Conservation (phyloP, 2,797 vertebrate species). For the Hippoglossus hippoglossus region DNA sequence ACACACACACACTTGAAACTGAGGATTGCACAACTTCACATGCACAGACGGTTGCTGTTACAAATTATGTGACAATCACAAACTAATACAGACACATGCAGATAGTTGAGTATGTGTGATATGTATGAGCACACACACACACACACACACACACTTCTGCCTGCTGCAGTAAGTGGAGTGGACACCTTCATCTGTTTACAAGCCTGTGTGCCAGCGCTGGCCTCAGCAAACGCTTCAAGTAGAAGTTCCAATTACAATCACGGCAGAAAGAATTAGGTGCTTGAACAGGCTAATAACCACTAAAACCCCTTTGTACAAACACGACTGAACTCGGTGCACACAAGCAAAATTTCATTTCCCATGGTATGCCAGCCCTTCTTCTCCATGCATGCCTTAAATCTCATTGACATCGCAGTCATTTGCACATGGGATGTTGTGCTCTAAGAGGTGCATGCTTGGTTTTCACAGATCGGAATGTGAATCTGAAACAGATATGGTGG, state of each 20-base stretch:
- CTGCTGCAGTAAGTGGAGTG: constrained; percentile 28
- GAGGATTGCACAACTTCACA: constrained; percentile 29
- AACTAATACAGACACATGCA: constrained; percentile 49
- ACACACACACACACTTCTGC: constrained; percentile 1
- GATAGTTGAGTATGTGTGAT: constrained; percentile 34
- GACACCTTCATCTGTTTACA: constrained; percentile 58
- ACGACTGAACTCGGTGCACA: constrained; percentile 20
- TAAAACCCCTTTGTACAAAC: constrained; percentile 43
- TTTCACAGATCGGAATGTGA: constrained; percentile 31
- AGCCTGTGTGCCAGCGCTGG: constrained; percentile 23
- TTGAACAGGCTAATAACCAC: constrained; percentile 54
- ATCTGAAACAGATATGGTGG: constrained; percentile 29
- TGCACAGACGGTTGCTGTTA: constrained; percentile 43
- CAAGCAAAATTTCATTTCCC: constrained; percentile 50
- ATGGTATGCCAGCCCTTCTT: constrained; percentile 37
- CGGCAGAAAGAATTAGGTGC: constrained; percentile 48
- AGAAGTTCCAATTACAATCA: constrained; percentile 60
- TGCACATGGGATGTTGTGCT: constrained; percentile 28
- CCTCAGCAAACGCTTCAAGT: constrained; percentile 56
- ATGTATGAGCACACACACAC: constrained; percentile 8
- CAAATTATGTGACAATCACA: constrained; percentile 53
- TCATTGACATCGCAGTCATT: constrained; percentile 59
- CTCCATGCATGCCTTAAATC: constrained; percentile 46
- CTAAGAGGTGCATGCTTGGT: constrained; percentile 31
- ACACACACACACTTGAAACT: constrained; percentile 33